Evolutionary conservation across 30 jellyfish, hydroid and myxozoan genomes (phyloP).

Genomic region (Aurelia coerulea): DNA sequence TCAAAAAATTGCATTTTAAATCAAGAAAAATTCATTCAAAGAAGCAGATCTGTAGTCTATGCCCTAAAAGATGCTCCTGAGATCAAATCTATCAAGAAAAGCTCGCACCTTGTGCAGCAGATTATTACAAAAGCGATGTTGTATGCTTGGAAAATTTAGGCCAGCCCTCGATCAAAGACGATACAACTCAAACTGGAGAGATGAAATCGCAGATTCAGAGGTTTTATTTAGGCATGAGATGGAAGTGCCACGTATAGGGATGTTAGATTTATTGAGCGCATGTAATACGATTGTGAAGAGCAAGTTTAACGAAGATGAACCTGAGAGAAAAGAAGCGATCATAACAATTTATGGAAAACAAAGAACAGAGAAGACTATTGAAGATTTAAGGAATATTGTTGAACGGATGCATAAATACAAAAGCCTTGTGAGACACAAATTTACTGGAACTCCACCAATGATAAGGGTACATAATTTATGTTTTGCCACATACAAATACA

Average conservation of each 20-base stretch:
- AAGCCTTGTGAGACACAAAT: slow-evolving; percentile 34
- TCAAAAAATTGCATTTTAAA: no score
- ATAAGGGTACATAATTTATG: slow-evolving; percentile 7
- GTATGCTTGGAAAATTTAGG: neutral
- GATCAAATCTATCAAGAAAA: no score
- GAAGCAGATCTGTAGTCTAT: no score
- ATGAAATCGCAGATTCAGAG: slow-evolving; percentile 40
- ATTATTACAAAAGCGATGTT: neutral
- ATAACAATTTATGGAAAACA: slow-evolving; percentile 50
- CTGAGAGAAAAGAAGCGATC: slow-evolving; percentile 30
- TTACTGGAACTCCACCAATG: slow-evolving; percentile 58
- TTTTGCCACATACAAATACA: no score
- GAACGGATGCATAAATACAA: slow-evolving; percentile 44
- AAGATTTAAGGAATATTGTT: slow-evolving; percentile 27
- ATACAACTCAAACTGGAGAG: slow-evolving; percentile 43
- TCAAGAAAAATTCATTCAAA: no score
- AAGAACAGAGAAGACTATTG: slow-evolving; percentile 12
- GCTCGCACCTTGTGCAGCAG: neutral
- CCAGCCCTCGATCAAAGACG: slow-evolving; percentile 6
- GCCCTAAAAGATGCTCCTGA: no score
- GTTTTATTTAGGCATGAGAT: slow-evolving; percentile 23
- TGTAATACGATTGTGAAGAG: slow-evolving; percentile 51
- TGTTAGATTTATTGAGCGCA: slow-evolving; percentile 42
- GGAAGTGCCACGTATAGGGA: slow-evolving; percentile 56
- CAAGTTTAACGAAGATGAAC: slow-evolving; percentile 32